phyloP scores from a whole-genome alignment of 2,888 invertebrate species.

The Rhyacophila evoluta region DNA sequence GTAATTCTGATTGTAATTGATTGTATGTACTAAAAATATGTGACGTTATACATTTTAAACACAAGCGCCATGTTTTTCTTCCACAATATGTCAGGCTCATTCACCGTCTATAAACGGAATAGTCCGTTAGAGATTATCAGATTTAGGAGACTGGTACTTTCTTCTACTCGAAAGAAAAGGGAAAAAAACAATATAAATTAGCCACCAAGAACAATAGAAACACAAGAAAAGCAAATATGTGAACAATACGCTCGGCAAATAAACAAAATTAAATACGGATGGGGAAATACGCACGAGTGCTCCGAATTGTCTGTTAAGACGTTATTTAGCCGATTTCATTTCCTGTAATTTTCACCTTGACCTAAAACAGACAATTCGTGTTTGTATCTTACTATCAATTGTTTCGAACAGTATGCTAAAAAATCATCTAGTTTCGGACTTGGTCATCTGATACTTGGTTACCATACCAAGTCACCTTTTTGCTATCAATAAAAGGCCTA shows the following conservation, averaged over 20 bases:
- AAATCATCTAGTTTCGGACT: too few relatives aligned
- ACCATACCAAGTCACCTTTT: neutral
- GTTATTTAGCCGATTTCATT: neutral
- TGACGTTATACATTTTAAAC: too few relatives aligned
- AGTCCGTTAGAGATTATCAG: neutral
- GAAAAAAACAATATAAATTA: neutral
- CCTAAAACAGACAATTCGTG: neutral
- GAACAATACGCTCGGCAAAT: neutral
- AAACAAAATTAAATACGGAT: conserved; percentile 22
- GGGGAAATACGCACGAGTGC: neutral
- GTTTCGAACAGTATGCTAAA: neutral
- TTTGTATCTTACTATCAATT: too few relatives aligned
- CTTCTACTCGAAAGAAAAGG: neutral
- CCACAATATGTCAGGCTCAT: too few relatives aligned
- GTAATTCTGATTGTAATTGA: too few relatives aligned
- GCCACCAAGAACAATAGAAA: neutral
- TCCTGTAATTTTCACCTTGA: neutral
- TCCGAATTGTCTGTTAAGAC: neutral
- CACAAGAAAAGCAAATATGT: neutral
- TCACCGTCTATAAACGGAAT: too few relatives aligned
- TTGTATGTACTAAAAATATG: too few relatives aligned
- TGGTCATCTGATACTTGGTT: too few relatives aligned
- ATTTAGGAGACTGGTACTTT: neutral
- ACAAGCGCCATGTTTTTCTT: too few relatives aligned
- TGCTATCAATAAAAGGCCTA: too few relatives aligned